phyloP scores from a whole-genome alignment of 1,140 invertebrate species.

The Leptoteleia sp. region DNA sequence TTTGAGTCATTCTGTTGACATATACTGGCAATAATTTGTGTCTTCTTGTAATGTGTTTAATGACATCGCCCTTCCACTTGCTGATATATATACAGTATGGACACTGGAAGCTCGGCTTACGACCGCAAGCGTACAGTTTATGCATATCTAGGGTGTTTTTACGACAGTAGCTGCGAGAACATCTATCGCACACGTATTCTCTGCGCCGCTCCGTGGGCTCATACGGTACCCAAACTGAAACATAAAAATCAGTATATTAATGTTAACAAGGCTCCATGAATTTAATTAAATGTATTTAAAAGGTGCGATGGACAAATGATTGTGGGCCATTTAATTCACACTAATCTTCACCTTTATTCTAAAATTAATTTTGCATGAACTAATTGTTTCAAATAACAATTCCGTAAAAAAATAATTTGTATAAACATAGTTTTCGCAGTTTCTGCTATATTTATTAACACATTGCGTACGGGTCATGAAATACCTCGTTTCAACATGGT shows the following conservation, averaged over 20 bases:
- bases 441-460: too few species aligned
- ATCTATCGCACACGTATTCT: slow-evolving; percentile 38
- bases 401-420: slow-evolving; percentile 8
- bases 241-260: too few species aligned
- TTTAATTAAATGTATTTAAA: too few species aligned
- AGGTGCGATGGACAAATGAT: not conserved
- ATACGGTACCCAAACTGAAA: slow-evolving; percentile 35
- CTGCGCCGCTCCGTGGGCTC: not conserved
- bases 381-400: too few species aligned
- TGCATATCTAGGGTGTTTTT: slow-evolving; percentile 47
- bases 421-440: too few species aligned
- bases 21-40: slow-evolving; percentile 57
- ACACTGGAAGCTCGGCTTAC: slow-evolving; percentile 53
- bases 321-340: not conserved
- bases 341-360: too few species aligned
- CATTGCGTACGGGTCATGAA: too few species aligned
- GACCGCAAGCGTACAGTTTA: slow-evolving; percentile 52
- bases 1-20: slow-evolving; percentile 23
- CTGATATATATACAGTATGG: slow-evolving; percentile 44
- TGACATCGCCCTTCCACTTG: slow-evolving; percentile 62
- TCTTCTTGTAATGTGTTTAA: slow-evolving; percentile 69
- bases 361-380: too few species aligned
- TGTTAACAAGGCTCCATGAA: too few species aligned
- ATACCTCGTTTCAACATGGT: too few species aligned
- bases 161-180: slow-evolving; percentile 28